Conservation (phyloP, 2,113 vertebrate species). For the Clinocottus analis region DNA sequence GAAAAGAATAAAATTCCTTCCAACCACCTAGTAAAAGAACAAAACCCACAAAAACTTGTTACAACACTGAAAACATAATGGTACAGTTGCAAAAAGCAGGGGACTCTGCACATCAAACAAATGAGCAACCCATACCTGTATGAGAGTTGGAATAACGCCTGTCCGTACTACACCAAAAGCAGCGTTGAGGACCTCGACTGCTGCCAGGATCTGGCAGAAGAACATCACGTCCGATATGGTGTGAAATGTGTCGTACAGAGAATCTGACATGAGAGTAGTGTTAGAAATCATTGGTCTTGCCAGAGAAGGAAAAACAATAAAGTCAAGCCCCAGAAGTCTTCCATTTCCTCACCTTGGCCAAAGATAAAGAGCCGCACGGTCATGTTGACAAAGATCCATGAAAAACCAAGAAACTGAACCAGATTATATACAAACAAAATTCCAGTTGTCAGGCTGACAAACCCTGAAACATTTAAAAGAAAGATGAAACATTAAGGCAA, state of each 20-base stretch:
- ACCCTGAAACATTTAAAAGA: conserved; percentile 66
- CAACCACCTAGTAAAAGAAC: conserved; percentile 83
- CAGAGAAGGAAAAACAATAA: not conserved
- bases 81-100: not conserved
- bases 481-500: not conserved
- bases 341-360: conserved; percentile 86
- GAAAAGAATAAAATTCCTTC: conserved; percentile 94
- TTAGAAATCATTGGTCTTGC: not conserved
- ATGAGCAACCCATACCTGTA: conserved; percentile 85
- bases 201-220: conserved; percentile 93
- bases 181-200: conserved; percentile 91
- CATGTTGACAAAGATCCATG: conserved; percentile 98
- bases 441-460: conserved; percentile 87
- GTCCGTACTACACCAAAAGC: conserved; percentile 89
- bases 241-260: conserved; percentile 94
- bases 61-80: not conserved
- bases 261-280: conserved; percentile 83
- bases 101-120: not conserved
- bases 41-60: not conserved
- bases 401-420: conserved; percentile 97
- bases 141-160: conserved; percentile 85
- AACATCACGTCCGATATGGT: conserved; percentile 92
- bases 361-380: conserved; percentile 93
- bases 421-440: conserved; percentile 94
- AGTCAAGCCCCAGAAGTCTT: not conserved